Percentiles rank a stretch among this genome's conserved stretches.
Conservation (phyloP, 2,888 invertebrate species). For the Watsonalla cultraria region DNA sequence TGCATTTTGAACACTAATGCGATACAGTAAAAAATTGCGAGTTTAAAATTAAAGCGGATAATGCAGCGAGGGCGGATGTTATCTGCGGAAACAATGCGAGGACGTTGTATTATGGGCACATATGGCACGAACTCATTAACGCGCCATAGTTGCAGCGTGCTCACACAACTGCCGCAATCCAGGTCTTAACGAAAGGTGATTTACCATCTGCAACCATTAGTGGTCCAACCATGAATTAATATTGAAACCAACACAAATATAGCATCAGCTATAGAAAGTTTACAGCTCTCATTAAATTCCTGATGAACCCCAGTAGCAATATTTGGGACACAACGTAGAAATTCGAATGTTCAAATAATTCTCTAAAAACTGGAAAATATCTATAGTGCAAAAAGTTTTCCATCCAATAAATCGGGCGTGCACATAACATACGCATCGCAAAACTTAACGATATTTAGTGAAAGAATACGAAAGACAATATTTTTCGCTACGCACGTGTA, state of each 20-base stretch:
- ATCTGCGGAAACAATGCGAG: conserved; percentile 41
- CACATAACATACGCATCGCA: conserved; percentile 3
- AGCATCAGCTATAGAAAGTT: conserved; percentile 15
- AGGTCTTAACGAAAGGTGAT: conserved; percentile 65
- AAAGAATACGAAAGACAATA: no score
- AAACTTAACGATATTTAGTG: conserved; percentile 20
- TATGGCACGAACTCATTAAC: conserved; percentile 57
- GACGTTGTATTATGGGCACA: conserved; percentile 44
- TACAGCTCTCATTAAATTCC: conserved; percentile 3
- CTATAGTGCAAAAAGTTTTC: no score
- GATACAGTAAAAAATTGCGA: not conserved
- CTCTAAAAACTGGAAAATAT: no score
- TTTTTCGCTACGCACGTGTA: conserved; percentile 30
- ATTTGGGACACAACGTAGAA: not conserved
- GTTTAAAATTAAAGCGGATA: conserved; percentile 9
- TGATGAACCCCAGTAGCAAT: not conserved
- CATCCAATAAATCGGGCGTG: no score
- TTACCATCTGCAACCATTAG: conserved; percentile 50
- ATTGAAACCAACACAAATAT: conserved; percentile 28
- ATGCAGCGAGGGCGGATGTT: conserved; percentile 19
- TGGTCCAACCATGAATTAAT: conserved; percentile 26
- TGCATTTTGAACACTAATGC: not conserved
- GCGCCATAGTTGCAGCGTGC: conserved; percentile 36
- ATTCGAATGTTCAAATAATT: not conserved
- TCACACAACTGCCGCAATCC: conserved; percentile 54